phyloP scores from a whole-genome alignment of 2,113 vertebrate genomes.

The Microcebus murinus region DNA sequence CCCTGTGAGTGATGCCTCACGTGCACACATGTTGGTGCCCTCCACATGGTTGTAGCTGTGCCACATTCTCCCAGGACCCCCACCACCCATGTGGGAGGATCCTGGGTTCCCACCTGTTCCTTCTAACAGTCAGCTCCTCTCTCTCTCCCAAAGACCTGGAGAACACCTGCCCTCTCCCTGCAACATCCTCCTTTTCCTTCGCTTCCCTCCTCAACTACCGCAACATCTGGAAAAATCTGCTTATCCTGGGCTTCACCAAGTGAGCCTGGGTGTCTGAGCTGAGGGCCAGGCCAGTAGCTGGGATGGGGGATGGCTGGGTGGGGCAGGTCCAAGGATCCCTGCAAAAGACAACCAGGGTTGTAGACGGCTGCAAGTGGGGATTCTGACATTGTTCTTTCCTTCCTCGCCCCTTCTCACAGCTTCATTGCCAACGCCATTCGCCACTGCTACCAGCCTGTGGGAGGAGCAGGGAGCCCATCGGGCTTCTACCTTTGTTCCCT shows the following conservation, averaged over 20 bases:
- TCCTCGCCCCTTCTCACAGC: conserved; percentile 75
- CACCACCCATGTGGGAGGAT: neutral
- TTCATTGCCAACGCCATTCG: conserved; percentile 94
- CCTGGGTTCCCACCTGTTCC: neutral
- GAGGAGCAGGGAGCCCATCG: conserved; percentile 90
- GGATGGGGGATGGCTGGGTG: conserved; percentile 18
- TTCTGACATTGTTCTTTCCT: neutral
- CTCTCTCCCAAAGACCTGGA: conserved; percentile 87
- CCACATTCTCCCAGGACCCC: neutral
- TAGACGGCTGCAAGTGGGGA: neutral
- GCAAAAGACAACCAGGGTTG: neutral
- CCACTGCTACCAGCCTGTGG: conserved; percentile 89
- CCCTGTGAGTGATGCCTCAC: neutral
- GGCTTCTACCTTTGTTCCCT: conserved; percentile 93
- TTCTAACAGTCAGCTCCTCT: conserved; percentile 46
- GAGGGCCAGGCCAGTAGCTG: conserved; percentile 51
- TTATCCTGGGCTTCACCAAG: conserved; percentile 94
- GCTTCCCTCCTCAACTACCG: conserved; percentile 90
- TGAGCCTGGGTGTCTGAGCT: conserved; percentile 83
- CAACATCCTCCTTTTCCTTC: conserved; percentile 86
- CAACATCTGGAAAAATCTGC: conserved; percentile 95
- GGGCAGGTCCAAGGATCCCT: neutral
- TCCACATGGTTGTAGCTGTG: neutral
- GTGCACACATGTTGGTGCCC: neutral
- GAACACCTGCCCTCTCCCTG: conserved; percentile 81